phyloP scores from a whole-genome alignment of 2,113 vertebrate species.

The Platycercus adscitus region DNA sequence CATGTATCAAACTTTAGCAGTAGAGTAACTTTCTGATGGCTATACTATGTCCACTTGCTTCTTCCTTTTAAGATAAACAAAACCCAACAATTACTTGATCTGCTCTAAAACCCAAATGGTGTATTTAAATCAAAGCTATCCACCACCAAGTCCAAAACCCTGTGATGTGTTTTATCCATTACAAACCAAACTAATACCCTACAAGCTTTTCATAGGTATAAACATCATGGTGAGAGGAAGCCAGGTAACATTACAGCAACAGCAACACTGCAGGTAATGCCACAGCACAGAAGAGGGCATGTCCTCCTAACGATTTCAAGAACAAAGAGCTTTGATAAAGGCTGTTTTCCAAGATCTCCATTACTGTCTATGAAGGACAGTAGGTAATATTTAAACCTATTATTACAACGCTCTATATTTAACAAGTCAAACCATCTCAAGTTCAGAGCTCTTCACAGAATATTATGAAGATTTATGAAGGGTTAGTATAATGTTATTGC shows the following conservation, averaged over 20 bases:
- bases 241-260: not conserved
- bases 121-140: not conserved
- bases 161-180: not conserved
- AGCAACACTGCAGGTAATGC: not conserved
- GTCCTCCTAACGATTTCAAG: not conserved
- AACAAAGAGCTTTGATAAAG: not conserved
- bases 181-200: not conserved
- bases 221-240: not conserved
- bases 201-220: not conserved
- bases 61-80: not conserved
- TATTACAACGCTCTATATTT: not conserved
- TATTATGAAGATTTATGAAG: not conserved
- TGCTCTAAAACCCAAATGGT: not conserved
- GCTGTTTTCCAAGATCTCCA: not conserved
- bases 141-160: not conserved
- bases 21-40: not conserved
- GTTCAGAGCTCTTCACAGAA: not conserved
- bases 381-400: not conserved
- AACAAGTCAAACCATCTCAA: not conserved
- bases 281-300: not conserved
- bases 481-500: not conserved
- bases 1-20: not conserved
- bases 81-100: not conserved
- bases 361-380: not conserved
- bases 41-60: not conserved